phyloP scores from a whole-genome alignment of 2,113 vertebrate genomes.

The Lynx canadensis region DNA sequence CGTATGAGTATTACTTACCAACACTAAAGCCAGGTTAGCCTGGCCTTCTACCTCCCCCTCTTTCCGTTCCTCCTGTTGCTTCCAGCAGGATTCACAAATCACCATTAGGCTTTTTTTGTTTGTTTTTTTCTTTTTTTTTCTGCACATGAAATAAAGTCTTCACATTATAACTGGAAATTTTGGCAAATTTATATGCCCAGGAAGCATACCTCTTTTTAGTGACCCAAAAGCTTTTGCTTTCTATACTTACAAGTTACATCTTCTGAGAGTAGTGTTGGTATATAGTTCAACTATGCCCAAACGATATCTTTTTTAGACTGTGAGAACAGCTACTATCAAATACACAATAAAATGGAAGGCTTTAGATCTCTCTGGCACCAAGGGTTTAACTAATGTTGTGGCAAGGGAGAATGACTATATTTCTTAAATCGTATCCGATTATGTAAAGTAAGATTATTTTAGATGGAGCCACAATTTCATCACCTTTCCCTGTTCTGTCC shows the following conservation, averaged over 20 bases:
- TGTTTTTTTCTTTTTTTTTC: background rate
- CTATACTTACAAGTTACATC: background rate
- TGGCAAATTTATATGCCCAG: background rate
- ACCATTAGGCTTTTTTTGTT: background rate
- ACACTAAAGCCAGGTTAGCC: background rate
- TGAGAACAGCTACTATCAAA: background rate
- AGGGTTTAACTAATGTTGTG: background rate
- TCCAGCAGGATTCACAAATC: background rate
- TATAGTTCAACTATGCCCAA: background rate
- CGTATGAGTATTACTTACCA: background rate
- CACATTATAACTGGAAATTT: background rate
- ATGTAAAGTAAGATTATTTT: background rate
- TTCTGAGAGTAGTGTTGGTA: background rate
- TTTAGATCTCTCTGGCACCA: slow-evolving; percentile 9
- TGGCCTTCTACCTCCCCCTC: background rate
- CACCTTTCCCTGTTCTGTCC: background rate
- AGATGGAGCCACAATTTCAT: background rate
- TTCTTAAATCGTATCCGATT: background rate
- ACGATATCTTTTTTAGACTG: background rate
- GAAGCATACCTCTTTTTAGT: background rate
- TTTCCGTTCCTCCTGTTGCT: background rate
- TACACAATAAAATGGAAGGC: background rate
- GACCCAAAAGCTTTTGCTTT: background rate
- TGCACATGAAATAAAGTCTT: background rate
- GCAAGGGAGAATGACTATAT: background rate